phyloP scores from a whole-genome alignment of 2,797 vertebrate species.

The Gouania willdenowi region DNA sequence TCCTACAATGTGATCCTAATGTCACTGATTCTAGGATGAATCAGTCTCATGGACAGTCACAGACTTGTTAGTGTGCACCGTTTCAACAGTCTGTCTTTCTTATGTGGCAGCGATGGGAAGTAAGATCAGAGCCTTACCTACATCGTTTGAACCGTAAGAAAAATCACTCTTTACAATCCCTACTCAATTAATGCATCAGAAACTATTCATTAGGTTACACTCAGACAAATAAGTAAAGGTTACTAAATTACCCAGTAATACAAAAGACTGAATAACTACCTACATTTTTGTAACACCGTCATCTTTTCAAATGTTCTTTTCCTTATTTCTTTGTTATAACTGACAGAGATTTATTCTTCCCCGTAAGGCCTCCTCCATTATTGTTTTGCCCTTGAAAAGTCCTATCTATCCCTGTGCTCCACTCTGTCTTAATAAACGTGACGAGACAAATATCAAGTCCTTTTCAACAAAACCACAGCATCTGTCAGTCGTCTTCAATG shows the following conservation, averaged over 20 bases:
- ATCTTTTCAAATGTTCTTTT: constrained; percentile 8
- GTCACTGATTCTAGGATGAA: constrained; percentile 69
- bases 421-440: constrained; percentile 1
- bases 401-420: not conserved
- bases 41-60: constrained; percentile 39
- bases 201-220: constrained; percentile 15
- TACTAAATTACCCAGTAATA: constrained; percentile 6
- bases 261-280: constrained; percentile 17
- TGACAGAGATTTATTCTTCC: constrained; percentile 9
- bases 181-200: constrained; percentile 9
- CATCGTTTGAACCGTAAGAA: constrained; percentile 8
- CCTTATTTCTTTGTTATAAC: constrained; percentile 2
- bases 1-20: constrained; percentile 78
- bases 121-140: constrained; percentile 19
- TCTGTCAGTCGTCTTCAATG: constrained; percentile 18
- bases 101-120: constrained; percentile 4
- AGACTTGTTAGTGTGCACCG: constrained; percentile 33
- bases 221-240: constrained; percentile 7
- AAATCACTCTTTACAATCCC: constrained; percentile 14
- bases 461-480: constrained; percentile 21
- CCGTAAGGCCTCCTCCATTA: not conserved
- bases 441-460: constrained; percentile 1
- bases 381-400: not conserved
- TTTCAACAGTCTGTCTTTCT: constrained; percentile 10
- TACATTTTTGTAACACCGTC: constrained; percentile 21